phyloP scores from a whole-genome alignment of 2,113 vertebrate species.

The Camelus dromedarius region DNA sequence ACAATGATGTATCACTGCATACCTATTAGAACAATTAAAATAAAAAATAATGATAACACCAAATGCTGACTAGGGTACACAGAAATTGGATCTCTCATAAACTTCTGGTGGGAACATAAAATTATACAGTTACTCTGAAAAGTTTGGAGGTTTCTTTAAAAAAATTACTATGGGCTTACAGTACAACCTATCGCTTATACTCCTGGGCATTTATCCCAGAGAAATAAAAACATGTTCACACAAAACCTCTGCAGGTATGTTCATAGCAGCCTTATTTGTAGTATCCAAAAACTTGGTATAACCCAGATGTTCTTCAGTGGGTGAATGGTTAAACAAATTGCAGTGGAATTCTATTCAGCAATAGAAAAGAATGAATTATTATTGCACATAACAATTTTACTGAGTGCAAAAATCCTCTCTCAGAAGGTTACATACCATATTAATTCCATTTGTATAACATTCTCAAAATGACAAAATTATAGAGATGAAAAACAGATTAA shows the following conservation, averaged over 20 bases:
- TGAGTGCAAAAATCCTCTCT: neutral
- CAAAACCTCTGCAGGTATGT: neutral
- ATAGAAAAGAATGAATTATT: neutral
- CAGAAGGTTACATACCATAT: neutral
- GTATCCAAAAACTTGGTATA: neutral
- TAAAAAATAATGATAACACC: constrained; percentile 11
- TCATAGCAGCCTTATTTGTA: neutral
- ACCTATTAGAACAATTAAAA: neutral
- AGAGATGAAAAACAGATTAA: neutral
- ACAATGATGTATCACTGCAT: neutral
- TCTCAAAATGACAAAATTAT: neutral
- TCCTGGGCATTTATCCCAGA: neutral
- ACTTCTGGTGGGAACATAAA: neutral
- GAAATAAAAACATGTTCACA: constrained; percentile 28
- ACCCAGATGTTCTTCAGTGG: neutral
- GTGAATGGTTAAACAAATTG: neutral
- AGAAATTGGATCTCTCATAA: neutral
- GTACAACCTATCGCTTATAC: neutral
- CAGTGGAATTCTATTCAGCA: neutral
- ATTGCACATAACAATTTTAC: neutral
- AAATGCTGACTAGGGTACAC: neutral
- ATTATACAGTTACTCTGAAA: neutral
- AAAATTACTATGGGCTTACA: neutral
- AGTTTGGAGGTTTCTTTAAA: neutral
- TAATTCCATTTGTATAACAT: neutral